phyloP scores from a whole-genome alignment of 2,113 vertebrate genomes.

The Mobula birostris region DNA sequence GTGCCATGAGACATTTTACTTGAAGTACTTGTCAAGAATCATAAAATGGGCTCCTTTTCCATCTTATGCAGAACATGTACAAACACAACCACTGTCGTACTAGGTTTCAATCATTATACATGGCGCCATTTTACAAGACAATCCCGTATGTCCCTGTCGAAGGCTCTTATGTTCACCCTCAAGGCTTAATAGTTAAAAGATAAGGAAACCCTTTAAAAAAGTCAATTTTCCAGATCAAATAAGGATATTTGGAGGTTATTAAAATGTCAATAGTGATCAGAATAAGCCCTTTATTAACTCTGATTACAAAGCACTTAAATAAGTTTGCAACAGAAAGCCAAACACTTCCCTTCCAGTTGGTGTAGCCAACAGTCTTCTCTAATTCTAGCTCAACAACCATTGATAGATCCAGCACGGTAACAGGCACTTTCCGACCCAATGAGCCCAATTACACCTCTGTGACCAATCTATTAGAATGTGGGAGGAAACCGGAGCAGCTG shows the following conservation, averaged over 20 bases:
- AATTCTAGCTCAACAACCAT: background rate
- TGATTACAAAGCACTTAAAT: background rate
- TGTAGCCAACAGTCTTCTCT: background rate
- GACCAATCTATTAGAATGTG: no score
- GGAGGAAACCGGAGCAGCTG: no score
- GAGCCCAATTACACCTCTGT: no score
- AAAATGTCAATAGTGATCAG: no score
- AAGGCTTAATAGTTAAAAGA: background rate
- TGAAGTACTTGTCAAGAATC: background rate
- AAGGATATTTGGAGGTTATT: background rate
- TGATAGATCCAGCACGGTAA: no score
- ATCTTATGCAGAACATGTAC: background rate
- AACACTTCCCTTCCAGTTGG: background rate
- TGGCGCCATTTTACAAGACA: background rate
- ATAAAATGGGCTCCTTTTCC: background rate
- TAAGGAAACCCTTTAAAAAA: background rate
- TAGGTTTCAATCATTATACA: background rate
- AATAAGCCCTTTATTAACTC: background rate
- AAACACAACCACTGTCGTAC: background rate
- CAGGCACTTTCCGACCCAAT: no score
- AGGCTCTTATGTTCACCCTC: background rate
- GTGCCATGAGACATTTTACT: background rate
- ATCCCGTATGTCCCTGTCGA: background rate
- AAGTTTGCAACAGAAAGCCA: background rate
- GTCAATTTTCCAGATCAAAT: background rate